Conservation (phyloP, 2,888 invertebrate genomes). For the Sepioteuthis lessoniana region DNA sequence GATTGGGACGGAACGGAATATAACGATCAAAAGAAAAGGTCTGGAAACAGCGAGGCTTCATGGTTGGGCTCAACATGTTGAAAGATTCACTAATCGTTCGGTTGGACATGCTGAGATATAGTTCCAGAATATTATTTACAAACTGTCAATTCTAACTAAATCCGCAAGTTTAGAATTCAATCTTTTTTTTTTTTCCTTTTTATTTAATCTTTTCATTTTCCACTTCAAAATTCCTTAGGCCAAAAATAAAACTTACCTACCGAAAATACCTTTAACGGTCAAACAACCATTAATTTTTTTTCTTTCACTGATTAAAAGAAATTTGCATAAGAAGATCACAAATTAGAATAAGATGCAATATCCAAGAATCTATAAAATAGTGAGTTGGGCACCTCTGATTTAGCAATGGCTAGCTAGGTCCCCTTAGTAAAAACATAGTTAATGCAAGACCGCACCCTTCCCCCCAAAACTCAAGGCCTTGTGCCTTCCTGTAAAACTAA, state of each 20-base stretch:
- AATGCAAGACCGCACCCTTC: too few species aligned
- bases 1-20: constrained; percentile 60
- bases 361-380: not conserved
- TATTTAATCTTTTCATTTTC: too few species aligned
- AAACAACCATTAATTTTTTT: too few species aligned
- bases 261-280: too few species aligned
- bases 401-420: too few species aligned
- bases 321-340: not conserved
- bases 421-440: too few species aligned
- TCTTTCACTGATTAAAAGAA: not conserved
- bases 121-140: not conserved
- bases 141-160: not conserved
- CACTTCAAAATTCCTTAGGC: not conserved
- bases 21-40: constrained; percentile 58
- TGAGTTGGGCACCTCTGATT: too few species aligned
- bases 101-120: not conserved
- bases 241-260: not conserved
- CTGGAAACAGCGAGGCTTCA: not conserved
- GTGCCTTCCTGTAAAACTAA: too few species aligned
- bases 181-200: not conserved
- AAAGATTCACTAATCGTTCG: not conserved
- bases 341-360: not conserved
- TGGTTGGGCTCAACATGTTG: not conserved
- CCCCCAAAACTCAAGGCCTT: too few species aligned
- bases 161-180: not conserved